Evolutionary conservation across 30 jellyfish, hydroid and myxozoan genomes (phyloP), one percentile per base, ranked within the genome.

Genomic region (Catostylus mosaicus): DNA sequence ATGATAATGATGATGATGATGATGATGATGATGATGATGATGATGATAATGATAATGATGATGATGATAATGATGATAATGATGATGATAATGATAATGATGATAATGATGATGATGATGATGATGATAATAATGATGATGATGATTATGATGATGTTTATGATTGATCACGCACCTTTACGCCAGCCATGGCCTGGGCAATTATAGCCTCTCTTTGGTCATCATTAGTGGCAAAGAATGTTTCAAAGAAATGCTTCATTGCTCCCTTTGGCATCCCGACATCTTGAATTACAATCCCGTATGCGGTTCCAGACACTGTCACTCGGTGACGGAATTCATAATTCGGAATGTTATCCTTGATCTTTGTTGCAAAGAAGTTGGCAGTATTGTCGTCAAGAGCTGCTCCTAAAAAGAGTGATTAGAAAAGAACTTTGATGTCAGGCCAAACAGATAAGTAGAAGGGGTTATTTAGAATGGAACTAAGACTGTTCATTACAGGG

Each of bases 331-430:
- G 80, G 36, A 62, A 65, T 38, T 67, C 85, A 35, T 66, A 54
- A 2, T 65, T 74, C 7, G 97, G 94, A 16, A 89, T 70, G 59
- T 68, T 54, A 18, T 16, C 31, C 60, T 50, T 66, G 32, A 89
- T 23, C 26, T 82, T 54, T 34, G 70, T 20, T 26, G 89, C 32
- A 66, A 67, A 75, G 71, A 46, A 82, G 31, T 73, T 67, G 30
- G 87, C 97, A 30, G 82, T 59, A 36, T 89, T 80, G 66, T 89
- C 97, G 51, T 89, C 97, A 10, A 89, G 62, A 9, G 97, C 97
- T 31, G 89, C 87, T 20, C 89, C 97, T 89, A 79, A 0, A 52
- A 65, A n/a, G n/a, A n/a, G n/a, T n/a, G n/a, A n/a, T n/a, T n/a
- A n/a, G n/a, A n/a, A n/a, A n/a, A n/a, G n/a, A n/a, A n/a, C n/a